These are phyloP conservation scores for Chorisops tibialis DNA, from an alignment of 2,888 invertebrate genomes.

Conservation along the genomic window DNA sequence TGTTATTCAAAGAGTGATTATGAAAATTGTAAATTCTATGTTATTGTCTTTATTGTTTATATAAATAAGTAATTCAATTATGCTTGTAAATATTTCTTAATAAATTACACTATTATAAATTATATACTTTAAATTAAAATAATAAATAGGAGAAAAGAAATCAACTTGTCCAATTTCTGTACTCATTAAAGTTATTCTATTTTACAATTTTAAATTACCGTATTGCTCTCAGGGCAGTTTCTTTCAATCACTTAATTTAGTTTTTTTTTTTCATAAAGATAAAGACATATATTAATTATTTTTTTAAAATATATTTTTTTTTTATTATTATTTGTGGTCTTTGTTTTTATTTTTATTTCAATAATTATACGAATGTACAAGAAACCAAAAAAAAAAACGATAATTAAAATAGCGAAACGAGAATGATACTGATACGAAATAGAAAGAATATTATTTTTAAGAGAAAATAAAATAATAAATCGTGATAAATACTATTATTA, in stretches of 20 bases:
- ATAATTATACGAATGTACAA: not conserved
- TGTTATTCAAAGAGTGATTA: too few species aligned
- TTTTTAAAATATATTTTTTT: not conserved
- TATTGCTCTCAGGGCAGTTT: not conserved
- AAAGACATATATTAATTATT: not conserved
- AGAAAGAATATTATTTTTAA: too few species aligned
- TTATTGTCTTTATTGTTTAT: conserved; percentile 11
- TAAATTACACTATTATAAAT: not conserved
- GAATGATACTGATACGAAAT: too few species aligned
- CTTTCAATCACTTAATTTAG: not conserved
- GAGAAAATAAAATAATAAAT: too few species aligned
- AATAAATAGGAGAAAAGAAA: too few species aligned
- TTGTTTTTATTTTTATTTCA: not conserved
- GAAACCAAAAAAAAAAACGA: too few species aligned
- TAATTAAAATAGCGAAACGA: too few species aligned
- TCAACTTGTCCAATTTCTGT: too few species aligned
- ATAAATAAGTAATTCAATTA: conserved; percentile 26
- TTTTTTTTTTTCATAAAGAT: not conserved
- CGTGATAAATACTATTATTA: not conserved
- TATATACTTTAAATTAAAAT: not conserved
- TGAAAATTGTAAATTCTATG: conserved; percentile 26
- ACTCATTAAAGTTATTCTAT: not conserved
- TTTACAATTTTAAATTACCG: not conserved
- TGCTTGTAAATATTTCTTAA: too few species aligned
- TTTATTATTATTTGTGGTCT: not conserved